Base-by-base conservation (phyloP, 2,797 vertebrate species). In the Pelodytes ibericus region DNA sequence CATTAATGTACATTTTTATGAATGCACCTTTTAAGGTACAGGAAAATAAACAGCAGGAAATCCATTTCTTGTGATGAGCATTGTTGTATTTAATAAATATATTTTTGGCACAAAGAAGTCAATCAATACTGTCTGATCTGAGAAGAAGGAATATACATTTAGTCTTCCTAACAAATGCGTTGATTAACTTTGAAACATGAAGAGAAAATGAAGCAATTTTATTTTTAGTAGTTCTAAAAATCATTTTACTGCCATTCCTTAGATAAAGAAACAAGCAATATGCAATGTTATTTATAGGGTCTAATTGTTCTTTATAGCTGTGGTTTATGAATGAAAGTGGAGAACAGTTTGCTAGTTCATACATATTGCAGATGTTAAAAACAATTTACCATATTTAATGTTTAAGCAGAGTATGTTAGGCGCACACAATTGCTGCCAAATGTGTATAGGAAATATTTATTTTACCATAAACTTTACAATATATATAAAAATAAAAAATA, bases 191-290 rank as follows among this genome's bases (percentile, higher is more conserved):
- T 79, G 71, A 79, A 74, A 63, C 71, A 73, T 79, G 71, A 74
- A 79, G 51, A 41, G 71, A 72, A 79, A 74, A 79, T 79, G 64
- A 79, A 79, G 71, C 71, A 72, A 73, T 74, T 79, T 79, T 79
- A 79, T 79, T 79, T 79, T 79, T 79, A 79, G 77, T 56, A 57
- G 26, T 79, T 79, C 77, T 79, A 79, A 73, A 78, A 79, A 73
- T 69, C 70, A 67, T 56, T 79, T 79, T 73, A 31, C 71, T 79
- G 58, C 77, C 58, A 56, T 74, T 73, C 63, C 64, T 69, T 69
- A 72, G 71, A 79, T 68, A 79, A 72, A 79, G 63, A 74, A 61
- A 56, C 53, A 68, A 72, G 63, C 71, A 62, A 60, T 69, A 64
- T 58, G 25, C 58, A 18, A 2, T 41, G 58, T 68, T 79, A 79